Base-by-base conservation (phyloP, 2,888 invertebrate genomes). In the Hesperia comma region DNA sequence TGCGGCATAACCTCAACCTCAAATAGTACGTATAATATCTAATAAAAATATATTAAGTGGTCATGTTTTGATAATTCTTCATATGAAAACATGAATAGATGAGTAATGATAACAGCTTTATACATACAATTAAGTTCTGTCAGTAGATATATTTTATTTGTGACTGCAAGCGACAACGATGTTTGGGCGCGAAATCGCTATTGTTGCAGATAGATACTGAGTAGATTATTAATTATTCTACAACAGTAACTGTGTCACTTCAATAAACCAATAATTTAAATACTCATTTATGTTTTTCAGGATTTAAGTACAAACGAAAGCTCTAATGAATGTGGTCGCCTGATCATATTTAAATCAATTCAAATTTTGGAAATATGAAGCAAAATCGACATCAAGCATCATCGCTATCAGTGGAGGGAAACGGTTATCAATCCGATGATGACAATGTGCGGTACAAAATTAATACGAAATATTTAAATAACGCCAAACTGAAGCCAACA, bases 351-450 rank as follows among this genome's bases (percentile, higher is more conserved):
- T 8, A 17, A 17, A 21, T 2, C 26, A 19, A 46, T 15, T 55
- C 37, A 37, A 14, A 46, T 46, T 55, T 46, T 46, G 37, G 41
- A 46, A 81, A 71, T 69, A 88, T 88, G 85, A 87, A 87, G 76
- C 78, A 82, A 49, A 10, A 49, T 19, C 49, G 49, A 19, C 49
- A 46, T 14, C 43, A 46, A 64, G 60, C 70, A 55, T 69, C 78
- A 60, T 63, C 68, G 69, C 69, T 77, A 68, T 63, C 70, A 57
- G 70, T 71, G 10, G 86, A 79, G 54, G 88, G 79, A 72, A 88
- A 85, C 82, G 85, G 83, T 56, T 85, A 85, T 72, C 85, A 85
- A 68, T 86, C 86, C n/a, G 92, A 92, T 76, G 92, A 92, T 75
- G 91, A 92, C 6, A 87, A 83, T 74, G 75, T 90, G 10, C 80